phyloP scores from a whole-genome alignment of 2,113 vertebrate species.

The Gnathonemus echidnorhynchus region DNA sequence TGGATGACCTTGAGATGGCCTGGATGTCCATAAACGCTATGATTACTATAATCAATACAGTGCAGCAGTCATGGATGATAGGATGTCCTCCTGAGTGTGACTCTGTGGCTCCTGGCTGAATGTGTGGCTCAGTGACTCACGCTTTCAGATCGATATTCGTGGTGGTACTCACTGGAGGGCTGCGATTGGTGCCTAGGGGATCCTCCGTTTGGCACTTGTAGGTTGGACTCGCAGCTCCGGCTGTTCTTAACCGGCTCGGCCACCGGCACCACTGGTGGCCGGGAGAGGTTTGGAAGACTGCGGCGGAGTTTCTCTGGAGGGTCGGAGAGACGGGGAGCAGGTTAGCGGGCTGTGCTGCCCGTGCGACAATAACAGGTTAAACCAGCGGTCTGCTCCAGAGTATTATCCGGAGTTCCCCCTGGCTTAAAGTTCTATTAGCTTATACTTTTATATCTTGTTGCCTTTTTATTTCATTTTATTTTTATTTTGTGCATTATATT shows the following conservation, averaged over 20 bases:
- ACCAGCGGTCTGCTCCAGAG: neutral
- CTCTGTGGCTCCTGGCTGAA: neutral
- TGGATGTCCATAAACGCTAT: neutral
- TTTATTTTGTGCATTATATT: neutral
- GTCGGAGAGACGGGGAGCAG: neutral
- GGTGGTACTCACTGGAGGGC: conserved; percentile 5
- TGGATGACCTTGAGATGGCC: neutral
- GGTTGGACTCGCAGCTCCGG: conserved; percentile 88
- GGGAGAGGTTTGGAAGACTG: conserved; percentile 95
- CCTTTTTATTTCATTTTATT: neutral
- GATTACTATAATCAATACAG: neutral
- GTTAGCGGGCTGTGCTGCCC: neutral
- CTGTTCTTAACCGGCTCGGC: conserved; percentile 91
- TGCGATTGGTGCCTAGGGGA: conserved; percentile 80
- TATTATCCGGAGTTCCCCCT: neutral
- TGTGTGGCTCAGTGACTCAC: neutral
- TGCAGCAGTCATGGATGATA: neutral
- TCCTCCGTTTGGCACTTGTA: conserved; percentile 94
- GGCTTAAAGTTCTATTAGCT: neutral
- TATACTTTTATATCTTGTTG: neutral
- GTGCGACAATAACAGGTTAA: neutral
- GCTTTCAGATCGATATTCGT: neutral
- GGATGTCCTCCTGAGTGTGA: neutral
- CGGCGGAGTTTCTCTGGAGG: conserved; percentile 84
- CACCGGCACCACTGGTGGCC: conserved; percentile 64